Evolutionary conservation across 2,888 invertebrate species (phyloP), one percentile per base, ranked within the genome.

Genomic region (Crossocerus cetratus): DNA sequence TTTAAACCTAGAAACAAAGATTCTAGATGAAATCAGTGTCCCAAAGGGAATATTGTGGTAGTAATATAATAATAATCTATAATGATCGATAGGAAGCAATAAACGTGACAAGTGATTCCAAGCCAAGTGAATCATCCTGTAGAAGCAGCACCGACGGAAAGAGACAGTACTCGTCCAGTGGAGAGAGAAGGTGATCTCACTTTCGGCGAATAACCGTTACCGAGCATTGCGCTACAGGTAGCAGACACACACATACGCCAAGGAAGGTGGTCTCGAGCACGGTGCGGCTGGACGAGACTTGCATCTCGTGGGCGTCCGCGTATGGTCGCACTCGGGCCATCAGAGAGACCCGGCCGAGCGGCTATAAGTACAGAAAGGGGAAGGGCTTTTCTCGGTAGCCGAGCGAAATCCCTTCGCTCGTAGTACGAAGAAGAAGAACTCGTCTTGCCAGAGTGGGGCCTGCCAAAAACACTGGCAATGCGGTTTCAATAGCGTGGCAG

Each of bases 151-250:
- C 64, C 58, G 58, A 59, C 68, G 67, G 76, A 73, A 72, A 74
- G 76, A 75, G 75, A 69, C 59, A 79, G 77, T 78, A 69, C 74
- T 62, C 62, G 54, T 60, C 71, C 58, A 65, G 65, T 59, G 45
- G 58, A 44, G 61, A 67, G 65, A 63, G 45, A 54, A 44, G 61
- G 42, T 65, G 69, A 76, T 82, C 77, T 83, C 82, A 82, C 84
- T 84, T 85, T 85, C 83, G 81, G 81, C 79, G 81, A 78, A 72
- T 78, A 76, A 83, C 84, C 82, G 85, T 84, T 82, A 85, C 69
- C 13, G 64, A 60, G 53, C 73, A 72, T 74, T 65, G 53, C 23
- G 55, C 49, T 49, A 56, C 57, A 54, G 74, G 72, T 70, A 75
- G 62, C 13, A 43, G 22, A 63, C 54, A 58, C 42, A 42, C 43